These are phyloP conservation scores for Idaea aversata DNA, from an alignment of 2,888 invertebrate genomes.

Conservation along the genomic window DNA sequence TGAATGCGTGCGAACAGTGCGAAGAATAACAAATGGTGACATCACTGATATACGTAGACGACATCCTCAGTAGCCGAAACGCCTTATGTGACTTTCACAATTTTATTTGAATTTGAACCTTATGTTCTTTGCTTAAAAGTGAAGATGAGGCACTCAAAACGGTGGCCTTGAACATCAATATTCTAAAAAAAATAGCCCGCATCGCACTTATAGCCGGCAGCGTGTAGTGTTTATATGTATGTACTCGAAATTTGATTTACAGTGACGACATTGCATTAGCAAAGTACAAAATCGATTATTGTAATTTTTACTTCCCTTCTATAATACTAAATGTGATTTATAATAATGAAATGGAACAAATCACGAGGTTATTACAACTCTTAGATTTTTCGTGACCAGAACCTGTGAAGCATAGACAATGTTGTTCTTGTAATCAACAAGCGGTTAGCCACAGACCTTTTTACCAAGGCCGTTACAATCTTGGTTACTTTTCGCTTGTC, in stretches of 20 bases:
- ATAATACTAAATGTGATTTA: neutral
- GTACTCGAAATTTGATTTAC: slow-evolving; percentile 44
- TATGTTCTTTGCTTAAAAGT: neutral
- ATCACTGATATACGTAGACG: slow-evolving; percentile 51
- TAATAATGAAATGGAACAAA: neutral
- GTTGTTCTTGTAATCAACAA: slow-evolving; percentile 32
- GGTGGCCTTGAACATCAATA: slow-evolving; percentile 1
- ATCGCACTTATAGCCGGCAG: neutral
- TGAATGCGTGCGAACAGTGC: slow-evolving; percentile 34
- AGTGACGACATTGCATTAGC: slow-evolving; percentile 15
- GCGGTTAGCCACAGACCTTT: slow-evolving; percentile 54
- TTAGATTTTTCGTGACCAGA: slow-evolving; percentile 9
- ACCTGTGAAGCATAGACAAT: slow-evolving; percentile 51
- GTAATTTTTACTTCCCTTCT: too few species aligned
- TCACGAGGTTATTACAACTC: neutral
- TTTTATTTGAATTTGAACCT: neutral
- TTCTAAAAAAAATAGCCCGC: neutral
- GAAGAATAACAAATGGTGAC: slow-evolving; percentile 73
- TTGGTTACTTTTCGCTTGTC: slow-evolving; percentile 54
- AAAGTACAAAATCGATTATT: too few species aligned
- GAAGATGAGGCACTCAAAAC: neutral
- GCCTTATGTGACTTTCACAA: neutral
- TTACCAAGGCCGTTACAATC: slow-evolving; percentile 58
- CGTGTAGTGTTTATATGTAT: slow-evolving; percentile 4
- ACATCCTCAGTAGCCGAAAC: slow-evolving; percentile 32